Evolutionary conservation across 2,888 invertebrate genomes (phyloP).

Genomic region (Tenthredo notha): DNA sequence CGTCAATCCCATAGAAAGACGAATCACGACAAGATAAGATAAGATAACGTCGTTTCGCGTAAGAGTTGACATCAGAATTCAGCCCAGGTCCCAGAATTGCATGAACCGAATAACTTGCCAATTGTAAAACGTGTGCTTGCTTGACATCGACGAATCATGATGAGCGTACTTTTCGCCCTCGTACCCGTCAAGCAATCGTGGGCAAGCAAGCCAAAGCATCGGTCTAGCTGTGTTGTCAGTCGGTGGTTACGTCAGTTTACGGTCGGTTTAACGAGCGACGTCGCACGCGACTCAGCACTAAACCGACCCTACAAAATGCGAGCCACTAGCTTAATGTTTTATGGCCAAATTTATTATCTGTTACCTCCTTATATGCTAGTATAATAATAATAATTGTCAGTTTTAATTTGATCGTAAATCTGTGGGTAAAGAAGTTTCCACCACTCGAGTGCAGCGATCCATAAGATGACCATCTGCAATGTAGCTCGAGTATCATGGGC

Average conservation of each 20-base stretch:
- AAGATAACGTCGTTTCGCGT: not conserved
- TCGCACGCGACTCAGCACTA: slow-evolving; percentile 78
- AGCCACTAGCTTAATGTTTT: slow-evolving; percentile 77
- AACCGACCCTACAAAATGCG: slow-evolving; percentile 76
- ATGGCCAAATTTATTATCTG: slow-evolving; percentile 78
- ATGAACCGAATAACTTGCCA: not conserved
- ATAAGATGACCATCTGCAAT: slow-evolving; percentile 70
- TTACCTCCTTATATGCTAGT: slow-evolving; percentile 77
- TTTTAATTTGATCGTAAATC: slow-evolving; percentile 77
- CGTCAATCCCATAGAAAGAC: not conserved
- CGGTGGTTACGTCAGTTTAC: slow-evolving; percentile 76
- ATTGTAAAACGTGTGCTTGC: slow-evolving; percentile 9
- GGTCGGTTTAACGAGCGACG: slow-evolving; percentile 77
- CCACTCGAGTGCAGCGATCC: slow-evolving; percentile 25
- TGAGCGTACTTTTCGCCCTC: slow-evolving; percentile 9
- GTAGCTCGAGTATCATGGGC: slow-evolving; percentile 32
- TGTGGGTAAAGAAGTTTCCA: slow-evolving; percentile 55
- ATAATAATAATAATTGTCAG: slow-evolving; percentile 78
- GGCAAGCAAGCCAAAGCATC: not conserved
- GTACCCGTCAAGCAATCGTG: slow-evolving; percentile 25
- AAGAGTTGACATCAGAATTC: not conserved
- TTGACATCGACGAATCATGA: not conserved
- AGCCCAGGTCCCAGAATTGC: not conserved
- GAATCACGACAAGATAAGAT: not conserved
- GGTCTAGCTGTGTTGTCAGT: slow-evolving; percentile 61